A percentile compares a stretch with the other conserved stretches of the same genome.
These are phyloP conservation scores for Sarcophaga caerulescens DNA, from an alignment of 2,888 invertebrate genomes.

Conservation along the genomic window DNA sequence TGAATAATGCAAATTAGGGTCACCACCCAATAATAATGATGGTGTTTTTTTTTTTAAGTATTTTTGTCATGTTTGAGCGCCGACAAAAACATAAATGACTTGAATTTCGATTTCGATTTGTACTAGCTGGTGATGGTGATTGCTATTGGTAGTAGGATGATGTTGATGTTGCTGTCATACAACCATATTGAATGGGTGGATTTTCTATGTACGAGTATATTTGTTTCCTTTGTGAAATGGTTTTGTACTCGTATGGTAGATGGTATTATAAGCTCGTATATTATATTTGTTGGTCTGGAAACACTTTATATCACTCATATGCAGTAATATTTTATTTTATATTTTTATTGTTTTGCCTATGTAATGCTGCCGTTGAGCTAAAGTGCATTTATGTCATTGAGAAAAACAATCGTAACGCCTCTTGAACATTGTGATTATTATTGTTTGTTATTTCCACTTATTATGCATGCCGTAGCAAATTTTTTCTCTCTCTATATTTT, in stretches of 20 bases:
- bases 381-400: slow-evolving; percentile 77
- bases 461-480: slow-evolving; percentile 63
- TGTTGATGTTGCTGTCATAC: neutral
- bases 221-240: neutral
- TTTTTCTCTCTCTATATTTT: slow-evolving; percentile 29
- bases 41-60: too few relatives aligned
- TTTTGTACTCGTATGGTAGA: neutral
- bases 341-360: slow-evolving; percentile 49
- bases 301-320: slow-evolving; percentile 43
- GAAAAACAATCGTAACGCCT: slow-evolving; percentile 76
- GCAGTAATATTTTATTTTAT: slow-evolving; percentile 32
- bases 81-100: slow-evolving; percentile 6
- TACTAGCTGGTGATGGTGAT: slow-evolving; percentile 25
- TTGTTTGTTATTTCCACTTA: slow-evolving; percentile 77
- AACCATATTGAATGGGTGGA: slow-evolving; percentile 16
- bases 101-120: slow-evolving; percentile 22
- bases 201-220: slow-evolving; percentile 4
- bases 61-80: slow-evolving; percentile 10
- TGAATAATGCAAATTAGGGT: too few relatives aligned
- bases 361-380: slow-evolving; percentile 58
- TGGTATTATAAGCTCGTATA: neutral
- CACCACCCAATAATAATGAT: neutral
- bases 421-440: slow-evolving; percentile 78
- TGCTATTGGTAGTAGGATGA: neutral
- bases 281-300: slow-evolving; percentile 20